A percentile compares a stretch with the other conserved stretches of the same genome.
These are phyloP conservation scores for Pseudomyrmex sp. DNA, from an alignment of 1,140 invertebrate species.

Conservation along the genomic window DNA sequence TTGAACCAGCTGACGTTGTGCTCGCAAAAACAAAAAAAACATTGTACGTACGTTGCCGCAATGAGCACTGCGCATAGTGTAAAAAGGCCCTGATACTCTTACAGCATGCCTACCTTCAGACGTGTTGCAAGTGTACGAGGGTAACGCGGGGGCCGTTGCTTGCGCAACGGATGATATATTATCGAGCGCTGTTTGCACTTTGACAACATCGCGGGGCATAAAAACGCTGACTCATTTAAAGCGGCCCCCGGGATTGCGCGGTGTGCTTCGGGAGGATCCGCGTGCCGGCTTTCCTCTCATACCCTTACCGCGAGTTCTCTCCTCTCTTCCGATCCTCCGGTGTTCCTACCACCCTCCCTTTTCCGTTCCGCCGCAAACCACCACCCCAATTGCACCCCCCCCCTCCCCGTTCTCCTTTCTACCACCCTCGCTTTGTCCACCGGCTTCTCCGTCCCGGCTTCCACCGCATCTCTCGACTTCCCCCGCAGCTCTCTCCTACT, in stretches of 20 bases:
- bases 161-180: conserved; percentile 84
- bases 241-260: conserved; percentile 84
- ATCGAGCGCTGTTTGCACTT: conserved; percentile 85
- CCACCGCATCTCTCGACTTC: conserved; percentile 35
- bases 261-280: conserved; percentile 76
- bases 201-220: conserved; percentile 85
- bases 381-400: conserved; percentile 63
- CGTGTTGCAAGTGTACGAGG: conserved; percentile 54
- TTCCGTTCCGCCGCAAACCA: conserved; percentile 54
- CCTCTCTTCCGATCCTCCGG: conserved; percentile 67
- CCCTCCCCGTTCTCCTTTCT: conserved; percentile 64
- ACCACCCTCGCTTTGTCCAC: conserved; percentile 61
- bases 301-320: conserved; percentile 46
- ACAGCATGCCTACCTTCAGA: conserved; percentile 50
- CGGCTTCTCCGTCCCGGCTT: conserved; percentile 60
- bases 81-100: conserved; percentile 23
- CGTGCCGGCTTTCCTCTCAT: conserved; percentile 71
- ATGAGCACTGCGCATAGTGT: no score
- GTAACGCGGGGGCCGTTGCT: conserved; percentile 69
- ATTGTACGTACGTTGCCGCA: no score
- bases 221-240: conserved; percentile 86
- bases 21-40: no score
- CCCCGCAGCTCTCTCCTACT: conserved; percentile 45
- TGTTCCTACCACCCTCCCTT: conserved; percentile 67
- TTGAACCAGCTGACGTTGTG: no score